Evolutionary conservation across 1,140 invertebrate species (phyloP), one percentile per base, ranked within the genome.

Genomic region (Eupristina koningsbergeri): DNA sequence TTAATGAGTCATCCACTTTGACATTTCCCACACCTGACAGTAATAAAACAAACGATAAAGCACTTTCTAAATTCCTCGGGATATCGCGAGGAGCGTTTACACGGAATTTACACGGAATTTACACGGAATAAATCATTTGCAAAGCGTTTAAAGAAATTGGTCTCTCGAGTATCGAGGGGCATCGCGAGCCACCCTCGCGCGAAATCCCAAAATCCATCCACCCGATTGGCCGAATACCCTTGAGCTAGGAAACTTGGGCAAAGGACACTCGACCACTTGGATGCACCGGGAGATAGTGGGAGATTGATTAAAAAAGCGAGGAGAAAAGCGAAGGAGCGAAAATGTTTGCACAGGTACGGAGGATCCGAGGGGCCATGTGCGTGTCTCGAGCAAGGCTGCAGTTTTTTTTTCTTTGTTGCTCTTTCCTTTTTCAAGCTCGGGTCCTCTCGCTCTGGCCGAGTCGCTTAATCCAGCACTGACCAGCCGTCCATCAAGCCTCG

Each of bases 401-500:
- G 29, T 79, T 36, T 36, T 75, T 83, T 81, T 86, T 86, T 81
- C 82, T n/a, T n/a, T n/a, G n/a, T 83, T 73, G 78, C 86, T 85
- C 80, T 83, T 86, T 85, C 85, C 86, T 86, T 85, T 86, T 88
- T 80, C 15, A 7, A 11, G 15, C 61, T 74, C 80, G 85, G 86
- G 34, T 74, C 6, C 67, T 67, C 64, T 67, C 69, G 34, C 69
- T 73, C 39, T 17, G 84, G 86, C 83, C 86, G 85, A 87, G 86
- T 85, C 87, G 86, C 89, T 90, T 91, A 91, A 91, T 91, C 89
- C 90, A 89, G 89, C 89, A 90, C 88, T 86, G 87, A 87, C 90
- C 88, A 89, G 87, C 89, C 91, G 91, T 92, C 89, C 90, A 92
- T 90, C 89, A 91, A 90, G 87, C 87, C 86, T 47, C 87, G 87